These are phyloP conservation scores for Metopia argyrocephala DNA, from an alignment of 2,888 invertebrate genomes.

Conservation along the genomic window DNA sequence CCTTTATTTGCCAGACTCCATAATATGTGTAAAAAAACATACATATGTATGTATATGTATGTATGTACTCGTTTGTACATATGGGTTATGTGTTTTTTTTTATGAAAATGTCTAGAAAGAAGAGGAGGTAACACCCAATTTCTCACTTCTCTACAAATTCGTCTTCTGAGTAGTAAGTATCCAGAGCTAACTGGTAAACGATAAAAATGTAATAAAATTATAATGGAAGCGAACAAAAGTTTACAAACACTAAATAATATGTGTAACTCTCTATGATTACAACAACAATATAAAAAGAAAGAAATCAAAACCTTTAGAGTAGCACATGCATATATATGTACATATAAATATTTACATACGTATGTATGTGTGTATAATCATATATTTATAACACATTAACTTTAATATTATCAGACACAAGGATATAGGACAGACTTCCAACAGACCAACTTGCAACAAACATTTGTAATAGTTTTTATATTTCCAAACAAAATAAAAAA, in stretches of 20 bases:
- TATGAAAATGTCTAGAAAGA: neutral
- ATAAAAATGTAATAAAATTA: constrained; percentile 77
- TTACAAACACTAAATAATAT: constrained; percentile 49
- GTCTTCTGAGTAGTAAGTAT: constrained; percentile 59
- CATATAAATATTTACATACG: neutral
- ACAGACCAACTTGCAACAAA: constrained; percentile 48
- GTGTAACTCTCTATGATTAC: neutral
- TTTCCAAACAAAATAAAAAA: constrained; percentile 20
- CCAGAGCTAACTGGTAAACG: constrained; percentile 67
- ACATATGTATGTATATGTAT: neutral
- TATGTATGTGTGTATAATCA: neutral
- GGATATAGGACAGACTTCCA: constrained; percentile 45
- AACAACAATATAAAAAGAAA: neutral
- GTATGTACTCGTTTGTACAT: neutral
- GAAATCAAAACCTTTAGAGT: neutral
- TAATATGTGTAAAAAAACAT: constrained; percentile 29
- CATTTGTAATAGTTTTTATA: constrained; percentile 14
- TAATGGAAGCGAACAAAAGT: constrained; percentile 68
- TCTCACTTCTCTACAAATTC: constrained; percentile 1
- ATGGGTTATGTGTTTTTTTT: too few species aligned
- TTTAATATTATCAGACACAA: constrained; percentile 26
- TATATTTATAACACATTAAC: constrained; percentile 52
- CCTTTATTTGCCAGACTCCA: constrained; percentile 71
- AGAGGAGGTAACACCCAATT: constrained; percentile 1
- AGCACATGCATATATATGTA: too few species aligned